Evolutionary conservation across 2,797 vertebrate genomes (phyloP).

Genomic region (Vespertilio murinus): DNA sequence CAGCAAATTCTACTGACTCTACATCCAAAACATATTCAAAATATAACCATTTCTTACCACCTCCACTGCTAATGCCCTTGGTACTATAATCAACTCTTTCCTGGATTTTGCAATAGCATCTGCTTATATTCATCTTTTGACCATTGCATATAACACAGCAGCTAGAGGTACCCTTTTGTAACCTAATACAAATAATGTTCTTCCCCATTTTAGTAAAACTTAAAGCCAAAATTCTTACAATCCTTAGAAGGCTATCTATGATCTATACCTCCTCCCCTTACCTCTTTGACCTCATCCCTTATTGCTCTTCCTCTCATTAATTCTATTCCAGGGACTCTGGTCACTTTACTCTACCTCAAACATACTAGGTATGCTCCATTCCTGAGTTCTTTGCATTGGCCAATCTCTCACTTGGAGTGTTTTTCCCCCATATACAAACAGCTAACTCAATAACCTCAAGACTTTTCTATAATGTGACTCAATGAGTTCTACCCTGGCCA

Average conservation of each 20-base stretch:
- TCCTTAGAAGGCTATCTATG: neutral
- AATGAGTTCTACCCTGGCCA: neutral
- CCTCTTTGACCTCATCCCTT: neutral
- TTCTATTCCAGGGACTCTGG: neutral
- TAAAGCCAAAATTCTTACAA: neutral
- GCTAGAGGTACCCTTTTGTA: neutral
- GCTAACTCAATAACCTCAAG: neutral
- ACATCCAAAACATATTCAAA: neutral
- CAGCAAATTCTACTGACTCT: neutral
- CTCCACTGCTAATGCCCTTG: neutral
- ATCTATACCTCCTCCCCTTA: neutral
- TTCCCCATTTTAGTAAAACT: neutral
- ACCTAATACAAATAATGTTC: neutral
- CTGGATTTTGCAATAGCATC: neutral
- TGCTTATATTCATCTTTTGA: neutral
- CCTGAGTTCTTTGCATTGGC: neutral
- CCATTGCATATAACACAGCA: neutral
- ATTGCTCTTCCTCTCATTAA: neutral
- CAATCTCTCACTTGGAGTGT: neutral
- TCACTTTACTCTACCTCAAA: neutral
- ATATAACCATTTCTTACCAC: neutral
- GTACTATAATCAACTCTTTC: neutral
- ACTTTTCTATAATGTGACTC: neutral
- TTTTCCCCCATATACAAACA: neutral
- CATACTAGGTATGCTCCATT: neutral